These are phyloP conservation scores for Gobius niger DNA, from an alignment of 2,113 vertebrate genomes.

Conservation along the genomic window DNA sequence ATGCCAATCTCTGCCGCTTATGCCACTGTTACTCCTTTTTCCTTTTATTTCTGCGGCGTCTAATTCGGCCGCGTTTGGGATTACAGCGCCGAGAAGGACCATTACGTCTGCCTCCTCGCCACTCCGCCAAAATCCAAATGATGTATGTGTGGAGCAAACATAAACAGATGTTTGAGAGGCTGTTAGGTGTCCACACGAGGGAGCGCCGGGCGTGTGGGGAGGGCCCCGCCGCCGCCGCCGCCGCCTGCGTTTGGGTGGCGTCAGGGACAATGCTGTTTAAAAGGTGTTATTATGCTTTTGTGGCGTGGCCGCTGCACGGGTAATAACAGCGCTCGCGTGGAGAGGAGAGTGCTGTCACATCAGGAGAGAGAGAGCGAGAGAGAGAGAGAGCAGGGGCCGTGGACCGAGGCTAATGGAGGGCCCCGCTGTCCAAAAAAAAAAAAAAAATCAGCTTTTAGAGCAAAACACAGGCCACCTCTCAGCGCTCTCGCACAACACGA, in stretches of 20 bases:
- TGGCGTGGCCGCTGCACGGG: conserved; percentile 24
- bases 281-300: conserved; percentile 69
- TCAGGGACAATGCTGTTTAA: conserved; percentile 56
- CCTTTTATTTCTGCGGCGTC: conserved; percentile 45
- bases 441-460: conserved; percentile 65
- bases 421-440: conserved; percentile 65
- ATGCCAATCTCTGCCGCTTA: conserved; percentile 41
- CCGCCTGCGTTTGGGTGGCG: conserved; percentile 17
- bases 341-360: conserved; percentile 69
- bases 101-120: conserved; percentile 39
- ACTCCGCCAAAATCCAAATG: conserved; percentile 55
- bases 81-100: conserved; percentile 49
- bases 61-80: conserved; percentile 52
- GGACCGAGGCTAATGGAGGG: conserved; percentile 73
- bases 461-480: conserved; percentile 67
- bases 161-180: conserved; percentile 75
- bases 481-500: conserved; percentile 54
- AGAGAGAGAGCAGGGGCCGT: conserved; percentile 54
- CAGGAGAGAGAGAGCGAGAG: conserved; percentile 44
- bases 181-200: conserved; percentile 62
- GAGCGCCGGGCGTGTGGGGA: conserved; percentile 6
- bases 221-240: too few relatives aligned
- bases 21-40: conserved; percentile 11
- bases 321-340: conserved; percentile 60
- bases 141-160: conserved; percentile 70